Conservation (phyloP, 2,797 vertebrate species). For the Meda fulgida region DNA sequence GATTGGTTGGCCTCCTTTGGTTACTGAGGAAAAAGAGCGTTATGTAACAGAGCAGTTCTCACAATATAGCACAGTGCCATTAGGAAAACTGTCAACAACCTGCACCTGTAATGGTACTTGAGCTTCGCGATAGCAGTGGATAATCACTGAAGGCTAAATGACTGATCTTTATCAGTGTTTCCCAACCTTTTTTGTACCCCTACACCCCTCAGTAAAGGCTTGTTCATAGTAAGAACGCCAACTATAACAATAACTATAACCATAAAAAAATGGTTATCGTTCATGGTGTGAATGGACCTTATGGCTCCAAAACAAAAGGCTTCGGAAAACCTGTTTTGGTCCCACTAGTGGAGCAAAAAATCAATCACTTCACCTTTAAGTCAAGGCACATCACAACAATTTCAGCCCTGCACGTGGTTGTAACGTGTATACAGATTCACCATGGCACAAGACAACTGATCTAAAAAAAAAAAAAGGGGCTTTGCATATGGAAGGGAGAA, state of each 20-base stretch:
- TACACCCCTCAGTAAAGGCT: not conserved
- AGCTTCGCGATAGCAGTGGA: not conserved
- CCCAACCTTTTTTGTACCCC: not conserved
- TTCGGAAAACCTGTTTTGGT: not conserved
- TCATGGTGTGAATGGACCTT: not conserved
- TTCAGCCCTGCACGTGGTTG: not conserved
- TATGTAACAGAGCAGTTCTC: constrained; percentile 72
- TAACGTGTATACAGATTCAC: not conserved
- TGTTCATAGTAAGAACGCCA: not conserved
- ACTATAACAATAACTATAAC: not conserved
- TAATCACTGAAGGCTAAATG: not conserved
- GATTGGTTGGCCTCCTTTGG: constrained; percentile 68
- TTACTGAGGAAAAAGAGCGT: constrained; percentile 70
- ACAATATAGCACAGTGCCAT: constrained; percentile 62
- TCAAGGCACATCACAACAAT: constrained; percentile 17
- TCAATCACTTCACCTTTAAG: not conserved
- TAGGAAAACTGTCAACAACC: constrained; percentile 57
- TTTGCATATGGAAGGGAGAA: too few relatives aligned
- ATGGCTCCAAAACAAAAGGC: not conserved
- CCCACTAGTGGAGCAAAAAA: not conserved
- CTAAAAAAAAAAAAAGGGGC: too few relatives aligned
- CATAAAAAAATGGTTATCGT: not conserved
- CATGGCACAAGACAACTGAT: not conserved
- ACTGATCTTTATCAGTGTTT: not conserved
- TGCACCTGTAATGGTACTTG: constrained; percentile 23